Percentiles rank a stretch among this genome's conserved stretches.
phyloP scores from a whole-genome alignment of 2,797 vertebrate genomes.

The Pipistrellus pygmaeus region DNA sequence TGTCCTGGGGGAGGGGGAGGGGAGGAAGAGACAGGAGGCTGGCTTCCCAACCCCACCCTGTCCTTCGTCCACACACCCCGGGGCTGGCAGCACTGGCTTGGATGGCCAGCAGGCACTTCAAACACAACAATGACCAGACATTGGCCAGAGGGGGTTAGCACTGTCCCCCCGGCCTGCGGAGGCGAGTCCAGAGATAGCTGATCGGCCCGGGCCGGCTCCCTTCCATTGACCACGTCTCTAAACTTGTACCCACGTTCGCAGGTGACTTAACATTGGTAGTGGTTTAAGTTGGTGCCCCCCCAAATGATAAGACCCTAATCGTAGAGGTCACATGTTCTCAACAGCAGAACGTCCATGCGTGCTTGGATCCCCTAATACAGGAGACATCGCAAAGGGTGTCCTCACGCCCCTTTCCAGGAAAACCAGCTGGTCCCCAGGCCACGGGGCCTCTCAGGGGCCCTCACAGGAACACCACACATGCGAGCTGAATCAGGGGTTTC shows the following conservation, averaged over 20 bases:
- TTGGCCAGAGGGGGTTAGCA: neutral
- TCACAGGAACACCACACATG: rapidly evolving
- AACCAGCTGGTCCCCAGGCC: neutral
- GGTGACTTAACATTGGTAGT: neutral
- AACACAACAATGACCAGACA: neutral
- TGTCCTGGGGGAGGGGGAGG: no score
- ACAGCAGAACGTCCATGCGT: neutral
- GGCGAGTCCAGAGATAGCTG: neutral
- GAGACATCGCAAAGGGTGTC: no score
- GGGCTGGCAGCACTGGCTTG: neutral
- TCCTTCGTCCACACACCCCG: rapidly evolving
- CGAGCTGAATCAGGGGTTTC: neutral
- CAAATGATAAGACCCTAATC: neutral
- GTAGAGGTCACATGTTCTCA: neutral
- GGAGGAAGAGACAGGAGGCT: neutral
- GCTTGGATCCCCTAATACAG: neutral
- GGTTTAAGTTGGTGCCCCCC: neutral
- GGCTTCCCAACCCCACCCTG: neutral
- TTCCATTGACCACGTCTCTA: no score
- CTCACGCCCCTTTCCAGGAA: rapidly evolving
- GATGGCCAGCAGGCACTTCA: neutral
- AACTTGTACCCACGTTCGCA: neutral
- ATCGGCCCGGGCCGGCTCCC: no score
- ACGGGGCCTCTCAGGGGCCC: no score
- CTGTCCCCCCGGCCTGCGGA: neutral